Percentiles rank a stretch among this genome's conserved stretches.
Evolutionary conservation across 2,888 invertebrate species (phyloP).

Genomic region (Thymelicus lineola): DNA sequence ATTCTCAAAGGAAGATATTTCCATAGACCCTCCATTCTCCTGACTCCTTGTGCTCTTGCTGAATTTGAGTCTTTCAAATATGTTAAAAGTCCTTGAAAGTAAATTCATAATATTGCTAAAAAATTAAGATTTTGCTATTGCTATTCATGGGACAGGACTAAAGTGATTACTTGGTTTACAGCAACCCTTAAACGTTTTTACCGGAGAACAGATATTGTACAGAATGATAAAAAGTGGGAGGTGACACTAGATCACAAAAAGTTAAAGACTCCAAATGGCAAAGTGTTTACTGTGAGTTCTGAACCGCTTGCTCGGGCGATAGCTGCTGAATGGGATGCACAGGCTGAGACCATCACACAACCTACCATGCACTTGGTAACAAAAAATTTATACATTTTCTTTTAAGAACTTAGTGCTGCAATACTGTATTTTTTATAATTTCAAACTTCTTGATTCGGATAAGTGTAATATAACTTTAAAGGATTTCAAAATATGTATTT

Average conservation of each 20-base stretch:
- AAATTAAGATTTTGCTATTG: too few relatives aligned
- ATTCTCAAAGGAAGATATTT: too few relatives aligned
- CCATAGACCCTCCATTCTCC: too few relatives aligned
- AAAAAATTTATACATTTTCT: conserved; percentile 39
- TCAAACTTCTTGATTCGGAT: too few relatives aligned
- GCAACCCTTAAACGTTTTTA: conserved; percentile 89
- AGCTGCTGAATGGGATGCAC: conserved; percentile 97
- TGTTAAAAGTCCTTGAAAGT: too few relatives aligned
- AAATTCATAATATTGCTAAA: too few relatives aligned
- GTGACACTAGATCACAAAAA: conserved; percentile 95
- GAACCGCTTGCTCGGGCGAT: conserved; percentile 96
- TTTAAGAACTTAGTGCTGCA: too few relatives aligned
- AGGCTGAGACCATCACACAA: conserved; percentile 90
- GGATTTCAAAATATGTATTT: too few relatives aligned
- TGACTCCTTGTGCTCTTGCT: too few relatives aligned
- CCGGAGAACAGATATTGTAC: conserved; percentile 89
- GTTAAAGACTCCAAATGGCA: conserved; percentile 95
- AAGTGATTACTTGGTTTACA: conserved; percentile 46
- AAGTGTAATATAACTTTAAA: too few relatives aligned
- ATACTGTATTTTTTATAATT: neutral
- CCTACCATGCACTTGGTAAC: conserved; percentile 95
- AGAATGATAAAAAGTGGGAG: conserved; percentile 90
- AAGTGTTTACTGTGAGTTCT: conserved; percentile 90
- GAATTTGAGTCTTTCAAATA: too few relatives aligned
- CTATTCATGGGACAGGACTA: too few relatives aligned